Percentiles rank a stretch among this genome's conserved stretches.
Conservation (phyloP, 2,797 vertebrate genomes). For the Catamblyrhynchus diadema region DNA sequence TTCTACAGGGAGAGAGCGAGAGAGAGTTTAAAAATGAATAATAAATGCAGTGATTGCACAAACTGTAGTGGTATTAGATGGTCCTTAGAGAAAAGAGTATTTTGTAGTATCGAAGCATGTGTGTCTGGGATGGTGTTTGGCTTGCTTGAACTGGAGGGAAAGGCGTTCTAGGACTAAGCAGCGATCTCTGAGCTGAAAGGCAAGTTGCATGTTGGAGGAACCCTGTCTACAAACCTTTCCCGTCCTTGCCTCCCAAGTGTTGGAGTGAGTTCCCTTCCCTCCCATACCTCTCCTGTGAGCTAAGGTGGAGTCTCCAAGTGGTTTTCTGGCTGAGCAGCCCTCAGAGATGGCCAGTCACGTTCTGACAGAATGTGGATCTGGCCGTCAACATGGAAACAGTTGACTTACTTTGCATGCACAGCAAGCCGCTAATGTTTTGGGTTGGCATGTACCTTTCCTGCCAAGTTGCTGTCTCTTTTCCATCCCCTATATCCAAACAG, state of each 20-base stretch:
- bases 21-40: conserved; percentile 77
- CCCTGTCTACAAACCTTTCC: conserved; percentile 52
- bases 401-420: conserved; percentile 38
- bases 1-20: conserved; percentile 71
- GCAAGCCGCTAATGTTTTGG: conserved; percentile 46
- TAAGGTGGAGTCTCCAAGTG: conserved; percentile 47
- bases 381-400: conserved; percentile 8
- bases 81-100: conserved; percentile 72
- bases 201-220: conserved; percentile 59
- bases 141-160: conserved; percentile 58
- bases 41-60: conserved; percentile 80
- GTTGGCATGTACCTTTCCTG: conserved; percentile 24
- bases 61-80: conserved; percentile 73
- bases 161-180: conserved; percentile 49
- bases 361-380: neutral
- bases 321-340: conserved; percentile 14
- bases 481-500: neutral
- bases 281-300: conserved; percentile 51
- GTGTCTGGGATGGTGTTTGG: conserved; percentile 62
- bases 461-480: conserved; percentile 14
- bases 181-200: conserved; percentile 40
- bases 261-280: conserved; percentile 48
- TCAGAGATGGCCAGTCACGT: neutral
- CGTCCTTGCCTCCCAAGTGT: conserved; percentile 21
- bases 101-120: conserved; percentile 69